Base-by-base conservation (phyloP, 2,888 invertebrate genomes). In the Cabera pusaria region DNA sequence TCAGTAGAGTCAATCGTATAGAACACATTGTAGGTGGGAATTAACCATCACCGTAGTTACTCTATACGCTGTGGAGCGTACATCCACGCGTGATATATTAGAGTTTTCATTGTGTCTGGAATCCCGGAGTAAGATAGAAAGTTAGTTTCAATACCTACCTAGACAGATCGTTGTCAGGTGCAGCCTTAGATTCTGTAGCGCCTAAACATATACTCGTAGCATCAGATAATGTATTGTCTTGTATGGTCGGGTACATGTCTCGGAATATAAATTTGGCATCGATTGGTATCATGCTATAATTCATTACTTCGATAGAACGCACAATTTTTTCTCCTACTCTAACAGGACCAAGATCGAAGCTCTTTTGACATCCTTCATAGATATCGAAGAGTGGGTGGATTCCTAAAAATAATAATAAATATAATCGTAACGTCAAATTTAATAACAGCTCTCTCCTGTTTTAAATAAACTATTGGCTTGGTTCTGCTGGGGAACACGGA, bases 221-320 rank as follows among this genome's bases (percentile, higher is more conserved):
- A 36, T 81, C 75, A 3, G 86, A 84, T 8, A 62, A 53, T 0
- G 66, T 63, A 1, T 64, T 68, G 19, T 81, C 83, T 31, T 78
- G 77, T 1, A 72, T 57, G 8, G 60, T 43, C 2, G 85, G 80
- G 29, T 90, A 82, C 62, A 85, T 84, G 9, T 91, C 84, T 42
- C 79, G 76, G 26, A 92, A 77, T 56, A 88, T 81, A 42, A 92
- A 90, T 26, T 60, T 70, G 0, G 91, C 83, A n/a, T 87, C 80
- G n/a, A 92, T 80, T 1, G 87, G 58, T 20, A 90, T 86, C 53
- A 87, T 82, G 37, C 91, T 90, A 37, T 90, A 84, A 55, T 93
- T 93, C 56, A 90, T 75, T n/a, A 93, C 90, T 44, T 87, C 83
- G 29, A 93, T 84, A 34, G 83, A 83, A 32, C 88, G 90, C 6